Conservation (phyloP, 2,888 invertebrate species). For the Callimorpha dominula region DNA sequence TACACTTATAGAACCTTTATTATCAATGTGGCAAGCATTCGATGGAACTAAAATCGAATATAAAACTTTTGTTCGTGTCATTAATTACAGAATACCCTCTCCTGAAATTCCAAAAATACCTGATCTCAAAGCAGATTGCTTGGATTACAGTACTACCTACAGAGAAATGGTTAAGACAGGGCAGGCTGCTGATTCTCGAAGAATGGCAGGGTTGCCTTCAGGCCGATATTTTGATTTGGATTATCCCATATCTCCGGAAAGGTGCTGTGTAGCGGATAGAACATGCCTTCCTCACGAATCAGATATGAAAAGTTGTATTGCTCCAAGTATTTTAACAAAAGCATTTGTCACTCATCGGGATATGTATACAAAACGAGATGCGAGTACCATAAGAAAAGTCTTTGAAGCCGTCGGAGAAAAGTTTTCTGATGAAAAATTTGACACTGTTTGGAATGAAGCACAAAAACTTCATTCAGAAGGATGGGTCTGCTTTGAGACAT, state of each 20-base stretch:
- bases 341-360: slow-evolving; percentile 74
- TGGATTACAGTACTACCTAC: slow-evolving; percentile 76
- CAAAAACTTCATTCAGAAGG: slow-evolving; percentile 80
- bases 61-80: slow-evolving; percentile 78
- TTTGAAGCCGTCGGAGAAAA: slow-evolving; percentile 84
- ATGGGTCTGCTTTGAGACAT: slow-evolving; percentile 86
- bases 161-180: slow-evolving; percentile 75
- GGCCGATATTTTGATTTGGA: slow-evolving; percentile 77
- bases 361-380: slow-evolving; percentile 74
- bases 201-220: slow-evolving; percentile 76
- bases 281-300: slow-evolving; percentile 72
- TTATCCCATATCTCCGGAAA: slow-evolving; percentile 69
- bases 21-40: slow-evolving; percentile 79
- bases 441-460: slow-evolving; percentile 82
- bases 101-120: slow-evolving; percentile 76
- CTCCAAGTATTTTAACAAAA: slow-evolving; percentile 70
- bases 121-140: slow-evolving; percentile 67
- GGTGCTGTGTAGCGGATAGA: slow-evolving; percentile 64
- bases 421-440: slow-evolving; percentile 81
- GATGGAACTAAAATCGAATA: slow-evolving; percentile 80
- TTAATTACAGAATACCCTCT: slow-evolving; percentile 77
- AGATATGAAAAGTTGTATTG: slow-evolving; percentile 68
- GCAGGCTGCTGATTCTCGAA: slow-evolving; percentile 55
- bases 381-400: slow-evolving; percentile 71
- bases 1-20: slow-evolving; percentile 79